These are phyloP conservation scores for Arenicola marina DNA, from an alignment of 2,888 invertebrate genomes.

Conservation along the genomic window DNA sequence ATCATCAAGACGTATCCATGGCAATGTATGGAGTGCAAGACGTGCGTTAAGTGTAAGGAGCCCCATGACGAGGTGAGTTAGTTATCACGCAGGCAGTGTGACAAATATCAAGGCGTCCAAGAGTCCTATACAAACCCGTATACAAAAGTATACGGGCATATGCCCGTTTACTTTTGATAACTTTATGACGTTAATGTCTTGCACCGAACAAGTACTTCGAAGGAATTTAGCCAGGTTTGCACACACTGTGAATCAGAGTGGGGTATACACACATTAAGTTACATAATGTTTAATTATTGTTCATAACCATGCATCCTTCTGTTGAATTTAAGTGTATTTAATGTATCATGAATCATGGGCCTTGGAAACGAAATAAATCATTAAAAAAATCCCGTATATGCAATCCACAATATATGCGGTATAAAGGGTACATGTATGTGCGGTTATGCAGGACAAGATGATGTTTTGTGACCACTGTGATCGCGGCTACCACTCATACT, in stretches of 20 bases:
- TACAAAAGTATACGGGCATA: background rate
- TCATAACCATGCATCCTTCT: too few species aligned
- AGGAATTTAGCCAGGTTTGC: background rate
- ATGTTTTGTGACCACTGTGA: constrained; percentile 94
- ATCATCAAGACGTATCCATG: constrained; percentile 82
- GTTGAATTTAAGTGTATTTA: too few species aligned
- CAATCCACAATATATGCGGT: background rate
- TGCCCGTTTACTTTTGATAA: background rate
- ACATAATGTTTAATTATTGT: background rate
- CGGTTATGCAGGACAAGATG: constrained; percentile 74
- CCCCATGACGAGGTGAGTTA: constrained; percentile 72
- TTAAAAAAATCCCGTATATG: background rate
- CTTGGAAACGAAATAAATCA: background rate
- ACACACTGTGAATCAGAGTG: background rate
- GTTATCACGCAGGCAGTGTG: background rate
- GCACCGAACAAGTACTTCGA: too few species aligned
- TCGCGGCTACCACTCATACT: constrained; percentile 90
- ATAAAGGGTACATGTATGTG: background rate
- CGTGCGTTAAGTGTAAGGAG: constrained; percentile 81
- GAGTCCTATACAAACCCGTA: background rate
- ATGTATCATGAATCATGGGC: too few species aligned
- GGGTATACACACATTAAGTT: background rate
- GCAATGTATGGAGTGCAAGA: constrained; percentile 93
- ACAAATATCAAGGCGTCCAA: background rate
- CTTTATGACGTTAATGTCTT: too few species aligned